These are phyloP conservation scores for Malacoraja senta DNA, from an alignment of 2,797 vertebrate species.

Conservation along the genomic window DNA sequence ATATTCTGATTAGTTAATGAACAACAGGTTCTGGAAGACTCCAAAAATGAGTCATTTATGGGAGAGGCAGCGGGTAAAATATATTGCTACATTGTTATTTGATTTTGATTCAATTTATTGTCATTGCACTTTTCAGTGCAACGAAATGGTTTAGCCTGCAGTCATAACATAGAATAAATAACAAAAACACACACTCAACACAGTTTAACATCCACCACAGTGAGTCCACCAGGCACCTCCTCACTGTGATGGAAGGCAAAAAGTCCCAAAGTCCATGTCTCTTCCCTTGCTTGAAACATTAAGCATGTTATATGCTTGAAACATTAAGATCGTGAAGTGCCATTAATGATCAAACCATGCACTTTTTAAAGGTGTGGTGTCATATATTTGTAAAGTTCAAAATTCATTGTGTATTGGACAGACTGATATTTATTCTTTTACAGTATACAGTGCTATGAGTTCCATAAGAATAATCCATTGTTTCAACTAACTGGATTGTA, in stretches of 20 bases:
- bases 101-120: no score
- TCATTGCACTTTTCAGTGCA: no score
- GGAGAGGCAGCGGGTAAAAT: not conserved
- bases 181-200: no score
- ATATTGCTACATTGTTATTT: conserved; percentile 1
- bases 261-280: no score
- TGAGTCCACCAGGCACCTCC: no score
- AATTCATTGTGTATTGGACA: not conserved
- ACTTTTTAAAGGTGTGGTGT: not conserved
- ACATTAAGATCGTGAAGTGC: not conserved
- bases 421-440: not conserved
- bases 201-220: no score
- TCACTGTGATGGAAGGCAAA: no score
- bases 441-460: not conserved
- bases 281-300: no score
- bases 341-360: not conserved
- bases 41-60: not conserved
- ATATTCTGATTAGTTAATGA: not conserved
- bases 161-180: no score
- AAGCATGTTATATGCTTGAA: not conserved
- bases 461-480: not conserved
- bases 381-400: not conserved
- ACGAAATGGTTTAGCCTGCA: no score
- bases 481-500: not conserved
- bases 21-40: not conserved